A percentile compares a stretch with the other conserved stretches of the same genome.
phyloP scores from a whole-genome alignment of 2,888 invertebrate species.

The Eretmocerus hayati region DNA sequence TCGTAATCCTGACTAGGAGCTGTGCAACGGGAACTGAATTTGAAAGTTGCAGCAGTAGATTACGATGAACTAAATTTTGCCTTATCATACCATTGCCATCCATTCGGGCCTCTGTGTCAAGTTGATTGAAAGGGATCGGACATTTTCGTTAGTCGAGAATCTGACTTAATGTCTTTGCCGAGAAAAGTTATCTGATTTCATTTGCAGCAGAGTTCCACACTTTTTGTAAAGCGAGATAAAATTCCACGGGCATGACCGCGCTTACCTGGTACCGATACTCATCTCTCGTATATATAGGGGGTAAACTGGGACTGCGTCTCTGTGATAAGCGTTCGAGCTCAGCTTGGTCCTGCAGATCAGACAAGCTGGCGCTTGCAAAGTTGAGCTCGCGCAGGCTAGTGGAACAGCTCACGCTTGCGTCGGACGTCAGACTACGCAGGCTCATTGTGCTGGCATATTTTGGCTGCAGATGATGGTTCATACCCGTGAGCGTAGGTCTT shows the following conservation, averaged over 20 bases:
- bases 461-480: conserved; percentile 28
- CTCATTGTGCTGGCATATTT: conserved; percentile 36
- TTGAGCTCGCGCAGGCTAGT: conserved; percentile 31
- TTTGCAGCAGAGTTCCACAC: too few relatives aligned
- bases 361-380: conserved; percentile 34
- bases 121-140: too few relatives aligned
- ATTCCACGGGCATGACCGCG: not conserved
- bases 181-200: too few relatives aligned
- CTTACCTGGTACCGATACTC: conserved; percentile 39
- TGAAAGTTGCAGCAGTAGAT: too few relatives aligned
- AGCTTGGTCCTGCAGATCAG: conserved; percentile 49
- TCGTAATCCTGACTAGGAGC: too few relatives aligned
- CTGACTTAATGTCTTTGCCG: too few relatives aligned
- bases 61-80: too few relatives aligned
- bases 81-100: too few relatives aligned
- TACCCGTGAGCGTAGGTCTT: conserved; percentile 32
- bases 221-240: too few relatives aligned
- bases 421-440: conserved; percentile 32
- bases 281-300: conserved; percentile 54
- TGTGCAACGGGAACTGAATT: too few relatives aligned
- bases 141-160: too few relatives aligned
- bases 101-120: too few relatives aligned
- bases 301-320: conserved; percentile 62
- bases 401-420: conserved; percentile 23
- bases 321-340: conserved; percentile 48